These are phyloP conservation scores for Hippopotamus amphibius DNA, from an alignment of 2,113 vertebrate species.

Conservation along the genomic window DNA sequence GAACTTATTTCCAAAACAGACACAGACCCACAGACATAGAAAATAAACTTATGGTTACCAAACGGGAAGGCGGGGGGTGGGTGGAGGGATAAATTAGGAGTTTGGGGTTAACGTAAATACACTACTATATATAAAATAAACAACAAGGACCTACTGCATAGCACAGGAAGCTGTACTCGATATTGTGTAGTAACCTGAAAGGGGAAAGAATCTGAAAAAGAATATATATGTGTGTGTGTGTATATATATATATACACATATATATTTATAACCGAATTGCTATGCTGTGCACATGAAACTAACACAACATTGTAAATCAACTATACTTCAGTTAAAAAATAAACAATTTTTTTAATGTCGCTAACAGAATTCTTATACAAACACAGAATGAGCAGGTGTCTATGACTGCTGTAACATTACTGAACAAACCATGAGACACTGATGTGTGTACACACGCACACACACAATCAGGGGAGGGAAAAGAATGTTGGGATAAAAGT, in stretches of 20 bases:
- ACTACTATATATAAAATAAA: not conserved
- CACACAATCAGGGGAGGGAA: not conserved
- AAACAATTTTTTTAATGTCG: not conserved
- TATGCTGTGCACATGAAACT: not conserved
- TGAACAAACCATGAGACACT: not conserved
- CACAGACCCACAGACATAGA: not conserved
- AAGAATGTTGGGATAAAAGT: not conserved
- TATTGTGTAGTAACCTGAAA: not conserved
- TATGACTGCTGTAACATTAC: not conserved
- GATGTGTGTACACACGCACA: not conserved
- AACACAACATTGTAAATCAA: not conserved
- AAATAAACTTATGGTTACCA: not conserved
- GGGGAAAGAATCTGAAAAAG: not conserved
- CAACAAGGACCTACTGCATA: not conserved
- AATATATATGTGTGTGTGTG: no score
- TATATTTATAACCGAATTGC: not conserved
- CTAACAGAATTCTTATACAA: not conserved
- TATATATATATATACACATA: not conserved
- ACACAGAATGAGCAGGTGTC: not conserved
- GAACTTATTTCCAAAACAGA: not conserved
- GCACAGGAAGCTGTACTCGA: not conserved
- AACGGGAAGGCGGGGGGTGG: rapidly evolving
- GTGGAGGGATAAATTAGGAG: not conserved
- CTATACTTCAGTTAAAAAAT: not conserved
- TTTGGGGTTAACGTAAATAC: not conserved